These are phyloP conservation scores for Cyclophora albipunctata DNA, from an alignment of 2,888 invertebrate species.

Conservation along the genomic window DNA sequence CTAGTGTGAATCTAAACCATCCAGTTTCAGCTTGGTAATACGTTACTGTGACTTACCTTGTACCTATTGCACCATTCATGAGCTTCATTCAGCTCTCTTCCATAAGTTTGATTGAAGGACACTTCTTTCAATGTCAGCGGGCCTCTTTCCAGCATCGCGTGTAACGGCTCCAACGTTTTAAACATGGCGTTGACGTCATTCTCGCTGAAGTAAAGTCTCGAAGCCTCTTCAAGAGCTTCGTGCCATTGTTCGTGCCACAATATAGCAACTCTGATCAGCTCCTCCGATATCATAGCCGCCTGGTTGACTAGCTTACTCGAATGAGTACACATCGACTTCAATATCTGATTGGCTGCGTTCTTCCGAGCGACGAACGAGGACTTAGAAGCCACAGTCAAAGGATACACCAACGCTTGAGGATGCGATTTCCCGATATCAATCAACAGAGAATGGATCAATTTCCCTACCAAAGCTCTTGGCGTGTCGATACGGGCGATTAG, in stretches of 20 bases:
- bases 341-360: conserved; percentile 94
- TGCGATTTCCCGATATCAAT: conserved; percentile 98
- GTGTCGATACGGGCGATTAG: conserved; percentile 98
- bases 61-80: conserved; percentile 96
- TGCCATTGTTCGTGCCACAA: conserved; percentile 99
- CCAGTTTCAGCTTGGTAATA: no score
- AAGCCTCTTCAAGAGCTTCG: conserved; percentile 97
- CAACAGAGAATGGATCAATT: conserved; percentile 92
- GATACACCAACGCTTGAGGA: conserved; percentile 98
- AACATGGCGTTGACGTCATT: conserved; percentile 98
- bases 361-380: conserved; percentile 89
- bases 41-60: conserved; percentile 59
- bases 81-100: conserved; percentile 94
- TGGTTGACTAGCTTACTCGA: conserved; percentile 94
- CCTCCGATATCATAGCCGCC: conserved; percentile 96
- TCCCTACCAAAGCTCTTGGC: conserved; percentile 89
- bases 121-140: conserved; percentile 97
- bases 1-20: no score
- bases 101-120: conserved; percentile 97
- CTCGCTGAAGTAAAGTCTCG: conserved; percentile 95
- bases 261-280: conserved; percentile 97
- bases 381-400: conserved; percentile 97
- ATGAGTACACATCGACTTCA: conserved; percentile 97
- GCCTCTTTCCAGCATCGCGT: conserved; percentile 94
- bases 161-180: conserved; percentile 94